Evolutionary conservation across 2,888 invertebrate genomes (phyloP).

Genomic region (Xanthostigma xanthostigma): DNA sequence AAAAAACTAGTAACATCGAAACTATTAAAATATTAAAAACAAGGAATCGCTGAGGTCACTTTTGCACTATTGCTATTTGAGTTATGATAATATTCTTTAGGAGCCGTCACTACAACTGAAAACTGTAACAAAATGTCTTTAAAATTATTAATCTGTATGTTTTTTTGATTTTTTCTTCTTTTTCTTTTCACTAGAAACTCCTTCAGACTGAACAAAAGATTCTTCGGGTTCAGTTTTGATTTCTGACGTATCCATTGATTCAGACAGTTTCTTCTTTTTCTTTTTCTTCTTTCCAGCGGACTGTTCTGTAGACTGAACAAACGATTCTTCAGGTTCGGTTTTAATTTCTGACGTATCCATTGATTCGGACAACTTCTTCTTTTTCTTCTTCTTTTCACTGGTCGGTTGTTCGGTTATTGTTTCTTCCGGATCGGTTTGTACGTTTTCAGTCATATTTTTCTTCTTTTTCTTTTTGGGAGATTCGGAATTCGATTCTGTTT

Average conservation of each 20-base stretch:
- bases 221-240: conserved; percentile 12
- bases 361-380: conserved; percentile 32
- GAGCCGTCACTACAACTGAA: too few relatives aligned
- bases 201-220: conserved; percentile 22
- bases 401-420: conserved; percentile 16
- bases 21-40: too few relatives aligned
- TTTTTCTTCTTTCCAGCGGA: conserved; percentile 37
- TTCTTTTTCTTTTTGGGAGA: conserved; percentile 25
- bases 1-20: too few relatives aligned
- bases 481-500: conserved; percentile 12
- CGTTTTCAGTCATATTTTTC: conserved; percentile 14
- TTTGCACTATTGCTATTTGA: too few relatives aligned
- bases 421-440: conserved; percentile 15
- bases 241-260: conserved; percentile 18
- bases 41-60: too few relatives aligned
- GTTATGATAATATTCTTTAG: too few relatives aligned
- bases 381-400: conserved; percentile 38
- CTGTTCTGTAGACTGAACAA: conserved; percentile 12
- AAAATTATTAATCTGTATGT: neutral
- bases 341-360: conserved; percentile 15
- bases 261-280: conserved; percentile 35
- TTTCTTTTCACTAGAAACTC: conserved; percentile 5
- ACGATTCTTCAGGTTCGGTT: neutral
- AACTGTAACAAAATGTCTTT: neutral
- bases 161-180: conserved; percentile 3